These are phyloP conservation scores for Drosophila ustulata DNA, from an alignment of 2,888 invertebrate species.

Conservation along the genomic window DNA sequence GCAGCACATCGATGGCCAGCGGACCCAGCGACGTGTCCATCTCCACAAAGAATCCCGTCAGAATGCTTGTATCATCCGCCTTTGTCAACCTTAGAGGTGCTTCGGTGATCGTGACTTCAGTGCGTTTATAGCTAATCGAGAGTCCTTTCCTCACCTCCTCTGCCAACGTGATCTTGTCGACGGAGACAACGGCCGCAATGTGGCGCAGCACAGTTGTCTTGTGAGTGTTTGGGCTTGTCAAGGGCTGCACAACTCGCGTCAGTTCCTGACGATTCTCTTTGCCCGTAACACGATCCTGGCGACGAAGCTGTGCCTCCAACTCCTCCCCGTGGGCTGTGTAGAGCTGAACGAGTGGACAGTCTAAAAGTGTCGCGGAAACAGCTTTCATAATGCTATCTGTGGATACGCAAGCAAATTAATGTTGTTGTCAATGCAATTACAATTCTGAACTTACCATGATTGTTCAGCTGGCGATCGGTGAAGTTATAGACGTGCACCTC, in stretches of 20 bases:
- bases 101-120: background rate
- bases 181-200: slow-evolving; percentile 14
- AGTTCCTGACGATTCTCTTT: slow-evolving; percentile 1
- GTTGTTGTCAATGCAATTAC: background rate
- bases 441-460: slow-evolving; percentile 47
- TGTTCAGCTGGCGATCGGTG: slow-evolving; percentile 9
- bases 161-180: slow-evolving; percentile 41
- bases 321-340: slow-evolving; percentile 60
- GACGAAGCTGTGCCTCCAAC: slow-evolving; percentile 15
- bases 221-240: too few relatives aligned
- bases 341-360: slow-evolving; percentile 53
- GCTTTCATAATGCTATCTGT: slow-evolving; percentile 50
- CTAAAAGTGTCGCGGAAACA: slow-evolving; percentile 17
- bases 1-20: slow-evolving; percentile 21
- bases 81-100: background rate
- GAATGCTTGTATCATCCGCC: background rate
- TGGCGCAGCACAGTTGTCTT: slow-evolving; percentile 29
- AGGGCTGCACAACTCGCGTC: background rate
- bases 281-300: slow-evolving; percentile 11
- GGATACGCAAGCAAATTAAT: background rate
- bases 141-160: background rate
- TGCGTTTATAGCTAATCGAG: slow-evolving; percentile 15
- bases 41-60: slow-evolving; percentile 11
- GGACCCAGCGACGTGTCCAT: slow-evolving; percentile 1
- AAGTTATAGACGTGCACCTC: slow-evolving; percentile 46